Conservation (phyloP, 2,888 invertebrate genomes). For the Bellardia pandia region DNA sequence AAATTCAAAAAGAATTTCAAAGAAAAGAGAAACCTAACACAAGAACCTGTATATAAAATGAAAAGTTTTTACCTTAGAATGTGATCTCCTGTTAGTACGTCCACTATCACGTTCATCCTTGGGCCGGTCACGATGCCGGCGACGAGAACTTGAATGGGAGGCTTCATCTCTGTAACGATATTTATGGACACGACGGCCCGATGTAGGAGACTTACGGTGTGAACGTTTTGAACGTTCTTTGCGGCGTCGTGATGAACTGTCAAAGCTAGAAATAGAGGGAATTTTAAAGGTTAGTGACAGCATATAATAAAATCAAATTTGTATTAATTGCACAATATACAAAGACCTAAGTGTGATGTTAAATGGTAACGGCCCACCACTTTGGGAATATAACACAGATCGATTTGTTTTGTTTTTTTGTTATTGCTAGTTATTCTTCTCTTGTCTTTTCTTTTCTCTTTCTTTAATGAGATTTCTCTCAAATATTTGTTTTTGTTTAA, state of each 20-base stretch:
- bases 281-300: constrained; percentile 57
- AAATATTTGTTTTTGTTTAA: constrained; percentile 19
- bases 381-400: neutral
- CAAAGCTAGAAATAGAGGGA: constrained; percentile 80
- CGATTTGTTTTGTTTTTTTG: neutral
- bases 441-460: neutral
- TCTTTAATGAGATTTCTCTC: neutral
- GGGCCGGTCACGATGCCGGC: constrained; percentile 83
- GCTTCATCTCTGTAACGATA: constrained; percentile 85
- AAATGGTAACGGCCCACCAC: neutral
- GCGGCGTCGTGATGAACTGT: constrained; percentile 91
- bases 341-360: constrained; percentile 42
- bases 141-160: constrained; percentile 83
- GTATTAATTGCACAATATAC: constrained; percentile 36
- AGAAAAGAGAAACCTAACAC: constrained; percentile 64
- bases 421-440: neutral
- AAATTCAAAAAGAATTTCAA: constrained; percentile 19
- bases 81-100: constrained; percentile 82
- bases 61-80: constrained; percentile 84
- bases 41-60: constrained; percentile 79
- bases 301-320: constrained; percentile 51
- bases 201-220: constrained; percentile 92
- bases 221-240: constrained; percentile 94
- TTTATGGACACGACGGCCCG: constrained; percentile 89
- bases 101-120: constrained; percentile 83